phyloP scores from a whole-genome alignment of 2,797 vertebrate genomes.

The Pteronotus mesoamericanus region DNA sequence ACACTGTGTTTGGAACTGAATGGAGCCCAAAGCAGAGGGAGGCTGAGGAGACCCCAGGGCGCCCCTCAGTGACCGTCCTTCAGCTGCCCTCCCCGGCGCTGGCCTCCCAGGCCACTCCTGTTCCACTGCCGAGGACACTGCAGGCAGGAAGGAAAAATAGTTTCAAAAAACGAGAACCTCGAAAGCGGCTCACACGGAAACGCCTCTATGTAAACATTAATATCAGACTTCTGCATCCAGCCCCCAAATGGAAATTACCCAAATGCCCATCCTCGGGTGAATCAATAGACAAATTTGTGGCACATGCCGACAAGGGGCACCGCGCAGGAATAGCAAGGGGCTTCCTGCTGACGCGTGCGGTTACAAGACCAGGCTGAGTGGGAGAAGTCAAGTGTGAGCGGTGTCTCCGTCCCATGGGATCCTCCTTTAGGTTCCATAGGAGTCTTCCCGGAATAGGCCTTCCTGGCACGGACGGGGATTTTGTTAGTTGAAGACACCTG shows the following conservation, averaged over 20 bases:
- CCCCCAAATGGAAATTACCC: background rate
- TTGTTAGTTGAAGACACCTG: no score
- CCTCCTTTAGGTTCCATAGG: background rate
- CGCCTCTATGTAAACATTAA: background rate
- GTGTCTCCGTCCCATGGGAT: background rate
- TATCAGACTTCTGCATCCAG: background rate
- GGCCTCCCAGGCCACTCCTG: background rate
- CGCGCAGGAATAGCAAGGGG: background rate
- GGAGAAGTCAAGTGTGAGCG: background rate
- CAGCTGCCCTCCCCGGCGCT: background rate
- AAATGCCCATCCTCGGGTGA: background rate
- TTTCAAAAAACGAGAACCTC: background rate
- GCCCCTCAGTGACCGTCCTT: fast-evolving
- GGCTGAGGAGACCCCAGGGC: background rate
- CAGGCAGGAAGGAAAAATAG: background rate
- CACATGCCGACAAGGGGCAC: background rate
- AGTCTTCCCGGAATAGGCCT: background rate
- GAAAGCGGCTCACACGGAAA: background rate
- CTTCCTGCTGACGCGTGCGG: background rate
- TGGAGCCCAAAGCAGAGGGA: background rate
- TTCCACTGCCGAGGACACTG: background rate
- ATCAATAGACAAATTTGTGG: background rate
- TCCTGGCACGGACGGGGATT: no score
- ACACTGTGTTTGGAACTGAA: background rate
- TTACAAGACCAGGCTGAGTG: background rate